Evolutionary conservation across 2,888 invertebrate species (phyloP), one percentile per base, ranked within the genome.

Genomic region (Helobdella robusta): DNA sequence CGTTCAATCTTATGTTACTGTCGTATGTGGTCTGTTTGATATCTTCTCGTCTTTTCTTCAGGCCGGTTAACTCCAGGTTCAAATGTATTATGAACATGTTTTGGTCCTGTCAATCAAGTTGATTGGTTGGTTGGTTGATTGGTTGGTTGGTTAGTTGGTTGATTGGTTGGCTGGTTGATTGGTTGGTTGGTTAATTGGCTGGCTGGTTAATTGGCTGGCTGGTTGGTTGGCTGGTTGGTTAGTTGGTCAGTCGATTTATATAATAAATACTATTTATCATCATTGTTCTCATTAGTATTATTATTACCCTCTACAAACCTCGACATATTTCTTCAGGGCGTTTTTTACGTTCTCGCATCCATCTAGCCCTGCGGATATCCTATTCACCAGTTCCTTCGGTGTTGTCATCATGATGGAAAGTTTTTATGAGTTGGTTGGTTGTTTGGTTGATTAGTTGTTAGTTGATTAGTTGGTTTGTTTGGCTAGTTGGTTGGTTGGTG

Each of bases 321-420:
- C 62, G 2, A 62, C 44, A 25, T 62, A 62, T 34, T 62, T 62
- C 50, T 62, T 62, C 23, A 62, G 20, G 8, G 28, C 30, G 50
- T 62, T 62, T 50, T 62, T 62, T 1, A 62, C 62, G 32, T n/a
- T 30, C 23, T 62, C 62, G 28, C 62, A 62, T n/a, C 62, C 62
- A 34, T 62, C 62, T 50, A 62, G 18, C 11, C 46, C 46, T 8
- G 44, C 30, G 11, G 62, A 62, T 15, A 62, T 62, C 18, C 62
- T 46, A 20, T 48, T 50, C n/a, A 62, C 34, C 50, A 62, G 28
- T 35, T 62, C 62, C 62, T 62, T 23, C 1, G 15, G n/a, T 6
- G n/a, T n/a, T n/a, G n/a, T n/a, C n/a, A n/a, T n/a, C n/a, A n/a
- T n/a, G n/a, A n/a, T n/a, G n/a, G n/a, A n/a, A n/a, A n/a, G n/a